Evolutionary conservation across 2,113 vertebrate genomes (phyloP).

Genomic region (Hippocampus guttulatus): DNA sequence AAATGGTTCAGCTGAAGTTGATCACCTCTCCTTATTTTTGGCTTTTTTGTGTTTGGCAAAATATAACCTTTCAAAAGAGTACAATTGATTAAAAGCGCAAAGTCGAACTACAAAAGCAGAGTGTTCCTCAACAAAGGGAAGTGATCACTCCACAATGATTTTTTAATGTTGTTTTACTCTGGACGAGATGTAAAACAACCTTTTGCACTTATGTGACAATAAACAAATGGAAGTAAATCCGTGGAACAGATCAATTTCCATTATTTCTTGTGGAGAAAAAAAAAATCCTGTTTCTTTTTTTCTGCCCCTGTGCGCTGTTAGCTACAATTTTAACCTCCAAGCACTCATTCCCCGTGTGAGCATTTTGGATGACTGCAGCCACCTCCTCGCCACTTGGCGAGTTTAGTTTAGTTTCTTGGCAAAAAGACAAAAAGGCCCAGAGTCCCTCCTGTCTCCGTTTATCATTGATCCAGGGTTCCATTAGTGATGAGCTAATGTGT

Average conservation of each 20-base stretch:
- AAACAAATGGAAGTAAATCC: not conserved
- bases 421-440: conserved; percentile 32
- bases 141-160: too few species aligned
- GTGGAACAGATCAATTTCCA: not conserved
- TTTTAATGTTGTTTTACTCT: not conserved
- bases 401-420: conserved; percentile 36
- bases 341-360: conserved; percentile 26
- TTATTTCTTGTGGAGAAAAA: not conserved
- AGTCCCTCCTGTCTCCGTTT: conserved; percentile 20
- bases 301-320: not conserved
- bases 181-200: not conserved
- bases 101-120: not conserved
- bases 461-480: conserved; percentile 22
- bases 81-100: not conserved
- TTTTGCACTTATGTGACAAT: not conserved
- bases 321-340: conserved; percentile 25
- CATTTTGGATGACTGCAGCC: conserved; percentile 44
- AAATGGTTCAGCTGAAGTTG: too few species aligned
- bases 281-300: not conserved
- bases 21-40: not conserved
- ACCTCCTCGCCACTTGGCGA: conserved; percentile 17
- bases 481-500: conserved; percentile 47
- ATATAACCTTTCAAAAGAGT: not conserved
- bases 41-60: not conserved
- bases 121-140: too few species aligned